Percentiles rank a stretch among this genome's conserved stretches.
phyloP scores from a whole-genome alignment of 2,888 invertebrate species.

The Acleris emargana region DNA sequence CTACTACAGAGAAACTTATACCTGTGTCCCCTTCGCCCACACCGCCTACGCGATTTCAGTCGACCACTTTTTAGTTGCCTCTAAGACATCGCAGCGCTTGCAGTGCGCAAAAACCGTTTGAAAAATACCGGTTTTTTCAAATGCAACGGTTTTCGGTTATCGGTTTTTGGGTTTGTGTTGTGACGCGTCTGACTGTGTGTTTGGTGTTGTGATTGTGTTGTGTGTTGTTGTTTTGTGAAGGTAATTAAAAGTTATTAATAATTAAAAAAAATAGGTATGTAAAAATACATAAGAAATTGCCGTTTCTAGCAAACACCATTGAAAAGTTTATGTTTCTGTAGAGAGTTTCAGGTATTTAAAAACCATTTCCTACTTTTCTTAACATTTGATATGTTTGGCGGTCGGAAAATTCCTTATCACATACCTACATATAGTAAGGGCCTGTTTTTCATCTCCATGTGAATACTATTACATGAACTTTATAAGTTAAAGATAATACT shows the following conservation, averaged over 20 bases:
- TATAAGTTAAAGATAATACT: too few relatives aligned
- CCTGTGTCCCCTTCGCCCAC: conserved; percentile 59
- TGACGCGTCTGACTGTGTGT: conserved; percentile 46
- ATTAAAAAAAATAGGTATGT: neutral
- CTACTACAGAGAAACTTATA: conserved; percentile 43
- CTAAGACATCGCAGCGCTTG: conserved; percentile 64
- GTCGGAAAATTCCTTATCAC: too few relatives aligned
- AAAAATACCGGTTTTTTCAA: conserved; percentile 50
- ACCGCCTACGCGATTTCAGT: conserved; percentile 75
- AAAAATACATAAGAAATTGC: neutral
- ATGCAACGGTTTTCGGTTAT: conserved; percentile 42
- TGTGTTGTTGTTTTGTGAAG: conserved; percentile 52
- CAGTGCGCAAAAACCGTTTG: conserved; percentile 48
- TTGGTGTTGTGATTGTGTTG: conserved; percentile 56
- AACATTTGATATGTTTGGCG: too few relatives aligned
- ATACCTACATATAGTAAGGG: too few relatives aligned
- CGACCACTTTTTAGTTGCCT: conserved; percentile 75
- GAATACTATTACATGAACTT: too few relatives aligned
- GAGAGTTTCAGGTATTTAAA: too few relatives aligned
- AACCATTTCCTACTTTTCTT: too few relatives aligned
- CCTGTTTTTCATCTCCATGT: too few relatives aligned
- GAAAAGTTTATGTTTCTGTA: too few relatives aligned
- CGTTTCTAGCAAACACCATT: too few relatives aligned
- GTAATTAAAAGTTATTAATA: conserved; percentile 47
- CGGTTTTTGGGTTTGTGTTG: conserved; percentile 42